Percentiles rank a stretch among this genome's conserved stretches.
Evolutionary conservation across 1,140 invertebrate species (phyloP).

Genomic region (Gryon sp.): DNA sequence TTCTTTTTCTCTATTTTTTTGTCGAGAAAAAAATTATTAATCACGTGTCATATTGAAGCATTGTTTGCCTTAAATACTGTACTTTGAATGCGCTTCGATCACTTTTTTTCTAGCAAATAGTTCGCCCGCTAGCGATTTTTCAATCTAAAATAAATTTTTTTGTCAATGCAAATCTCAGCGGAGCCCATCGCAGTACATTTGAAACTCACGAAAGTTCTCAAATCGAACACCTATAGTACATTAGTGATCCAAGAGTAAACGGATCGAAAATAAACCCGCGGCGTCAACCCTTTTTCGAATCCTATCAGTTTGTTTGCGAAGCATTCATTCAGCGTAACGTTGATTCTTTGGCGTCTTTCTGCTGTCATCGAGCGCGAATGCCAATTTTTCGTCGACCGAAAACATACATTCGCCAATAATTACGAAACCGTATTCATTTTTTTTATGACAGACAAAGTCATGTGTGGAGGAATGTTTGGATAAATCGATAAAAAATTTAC

Average conservation of each 20-base stretch:
- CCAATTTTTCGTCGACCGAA: constrained; percentile 46
- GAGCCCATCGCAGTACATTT: constrained; percentile 10
- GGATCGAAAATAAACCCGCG: constrained; percentile 56
- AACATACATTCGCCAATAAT: constrained; percentile 37
- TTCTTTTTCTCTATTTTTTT: too few species aligned
- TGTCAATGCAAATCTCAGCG: constrained; percentile 34
- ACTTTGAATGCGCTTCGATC: not conserved
- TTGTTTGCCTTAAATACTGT: not conserved
- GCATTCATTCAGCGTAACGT: constrained; percentile 56
- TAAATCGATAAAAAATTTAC: constrained; percentile 3
- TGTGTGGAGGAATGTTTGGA: not conserved
- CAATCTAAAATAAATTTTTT: constrained; percentile 20
- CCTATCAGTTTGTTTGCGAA: constrained; percentile 50
- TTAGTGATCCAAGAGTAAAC: constrained; percentile 55
- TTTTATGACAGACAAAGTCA: too few species aligned
- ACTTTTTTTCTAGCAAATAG: not conserved
- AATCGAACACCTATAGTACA: constrained; percentile 56
- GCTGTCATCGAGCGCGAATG: constrained; percentile 39
- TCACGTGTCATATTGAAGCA: constrained; percentile 1
- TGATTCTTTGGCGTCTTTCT: constrained; percentile 54
- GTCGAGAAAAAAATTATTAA: constrained; percentile 5
- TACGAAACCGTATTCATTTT: constrained; percentile 10
- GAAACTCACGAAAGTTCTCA: constrained; percentile 40
- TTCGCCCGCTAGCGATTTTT: constrained; percentile 28
- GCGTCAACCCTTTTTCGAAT: constrained; percentile 51